Conservation (phyloP, 2,113 vertebrate species). For the Columbina picui region DNA sequence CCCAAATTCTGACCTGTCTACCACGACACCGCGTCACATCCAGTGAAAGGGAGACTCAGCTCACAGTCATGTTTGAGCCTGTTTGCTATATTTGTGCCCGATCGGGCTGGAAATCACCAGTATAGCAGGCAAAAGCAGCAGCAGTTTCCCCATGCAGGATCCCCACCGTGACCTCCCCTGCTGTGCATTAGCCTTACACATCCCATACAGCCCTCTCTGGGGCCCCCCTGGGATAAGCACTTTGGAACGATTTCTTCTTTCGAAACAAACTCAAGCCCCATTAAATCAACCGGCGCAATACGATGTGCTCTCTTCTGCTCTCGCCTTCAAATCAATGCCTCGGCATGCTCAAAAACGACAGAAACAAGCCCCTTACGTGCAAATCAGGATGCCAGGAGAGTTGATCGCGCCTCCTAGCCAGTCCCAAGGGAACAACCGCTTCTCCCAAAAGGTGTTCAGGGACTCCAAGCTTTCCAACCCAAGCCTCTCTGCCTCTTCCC, state of each 20-base stretch:
- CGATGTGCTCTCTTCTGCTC: not conserved
- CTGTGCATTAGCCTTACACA: not conserved
- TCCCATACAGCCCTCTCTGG: not conserved
- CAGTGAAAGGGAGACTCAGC: not conserved
- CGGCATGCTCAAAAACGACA: not conserved
- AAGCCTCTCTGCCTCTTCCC: not conserved
- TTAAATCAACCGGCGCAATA: not conserved
- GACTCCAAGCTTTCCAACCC: not conserved
- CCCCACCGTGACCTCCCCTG: not conserved
- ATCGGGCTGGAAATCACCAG: not conserved
- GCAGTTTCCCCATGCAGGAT: not conserved
- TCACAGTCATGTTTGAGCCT: rapidly evolving
- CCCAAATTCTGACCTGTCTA: not conserved
- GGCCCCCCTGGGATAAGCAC: not conserved
- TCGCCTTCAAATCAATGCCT: not conserved
- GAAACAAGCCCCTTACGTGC: not conserved
- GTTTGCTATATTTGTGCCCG: rapidly evolving
- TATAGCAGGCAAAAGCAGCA: not conserved
- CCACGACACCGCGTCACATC: rapidly evolving
- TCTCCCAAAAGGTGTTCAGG: not conserved
- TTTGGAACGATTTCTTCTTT: not conserved
- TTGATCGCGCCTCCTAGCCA: rapidly evolving
- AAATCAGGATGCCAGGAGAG: not conserved
- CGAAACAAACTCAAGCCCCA: not conserved
- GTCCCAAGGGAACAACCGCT: not conserved